phyloP scores from a whole-genome alignment of 2,113 vertebrate genomes.

The Sceloporus undulatus region DNA sequence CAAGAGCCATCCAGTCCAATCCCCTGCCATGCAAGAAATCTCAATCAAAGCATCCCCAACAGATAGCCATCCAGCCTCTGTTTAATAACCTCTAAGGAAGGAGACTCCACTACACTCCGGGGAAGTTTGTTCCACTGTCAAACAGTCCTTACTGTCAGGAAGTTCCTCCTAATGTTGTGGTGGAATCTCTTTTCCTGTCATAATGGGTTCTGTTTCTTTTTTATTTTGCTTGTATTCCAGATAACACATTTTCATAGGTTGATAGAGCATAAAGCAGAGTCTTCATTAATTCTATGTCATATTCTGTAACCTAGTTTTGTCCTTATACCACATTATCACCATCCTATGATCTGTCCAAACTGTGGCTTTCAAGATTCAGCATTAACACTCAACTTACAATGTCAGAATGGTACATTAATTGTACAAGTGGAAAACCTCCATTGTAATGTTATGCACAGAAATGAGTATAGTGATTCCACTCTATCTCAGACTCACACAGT shows the following conservation, averaged over 20 bases:
- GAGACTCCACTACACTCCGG: too few relatives aligned
- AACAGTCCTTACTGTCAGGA: too few relatives aligned
- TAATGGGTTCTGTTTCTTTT: neutral
- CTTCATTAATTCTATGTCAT: neutral
- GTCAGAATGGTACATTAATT: neutral
- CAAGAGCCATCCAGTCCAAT: too few relatives aligned
- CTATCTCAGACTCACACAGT: neutral
- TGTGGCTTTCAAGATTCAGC: too few relatives aligned
- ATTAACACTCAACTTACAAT: neutral
- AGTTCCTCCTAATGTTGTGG: too few relatives aligned
- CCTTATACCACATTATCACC: neutral
- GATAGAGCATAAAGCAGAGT: neutral
- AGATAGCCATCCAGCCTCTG: too few relatives aligned
- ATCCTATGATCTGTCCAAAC: neutral
- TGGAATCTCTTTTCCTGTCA: neutral
- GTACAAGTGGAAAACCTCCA: neutral
- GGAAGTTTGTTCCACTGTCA: too few relatives aligned
- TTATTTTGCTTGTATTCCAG: neutral
- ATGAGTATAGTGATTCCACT: neutral
- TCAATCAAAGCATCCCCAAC: too few relatives aligned
- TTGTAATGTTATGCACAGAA: neutral
- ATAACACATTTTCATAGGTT: neutral
- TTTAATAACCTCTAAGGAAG: too few relatives aligned
- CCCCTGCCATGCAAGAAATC: too few relatives aligned
- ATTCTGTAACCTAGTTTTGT: conserved; percentile 1